Base-by-base conservation (phyloP, 2,797 vertebrate species). In the Rhinella marina region DNA sequence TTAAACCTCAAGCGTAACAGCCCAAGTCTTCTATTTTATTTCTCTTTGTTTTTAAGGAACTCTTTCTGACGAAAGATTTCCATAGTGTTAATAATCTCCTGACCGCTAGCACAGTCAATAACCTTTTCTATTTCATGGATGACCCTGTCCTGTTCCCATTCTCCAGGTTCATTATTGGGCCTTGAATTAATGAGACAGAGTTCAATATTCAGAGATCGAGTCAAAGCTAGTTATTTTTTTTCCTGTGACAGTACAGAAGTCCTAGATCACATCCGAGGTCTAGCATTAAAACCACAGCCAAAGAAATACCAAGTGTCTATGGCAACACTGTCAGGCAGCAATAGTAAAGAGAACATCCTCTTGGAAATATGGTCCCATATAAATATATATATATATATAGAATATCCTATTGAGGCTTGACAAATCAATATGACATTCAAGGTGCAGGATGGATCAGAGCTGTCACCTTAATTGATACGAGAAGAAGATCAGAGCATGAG, bases 181-280 rank as follows among this genome's bases (percentile, higher is more conserved):
- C 11, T 54, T 64, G 56, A 75, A 87, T 87, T 87, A 81, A 87
- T 73, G 41, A 81, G 79, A 72, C 66, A 61, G 66, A 32, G 56
- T 72, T 82, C 79, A 87, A 87, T 68, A 75, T 52, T 80, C 57
- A 73, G 21, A 48, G 66, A 29, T 82, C 52, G 54, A 87, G 54
- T 72, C 77, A 73, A 48, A 41, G 10, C 27, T 86, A 62, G 23
- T 73, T 81, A 56, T 11, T 23, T 62, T 76, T 76, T 29, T 70
- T 9, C 62, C 14, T 7, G 79, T 87, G 86, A 64, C 64, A 72
- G 54, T 61, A 17, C 1, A 29, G 32, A 66, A 56, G 25, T 41
- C 85, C 19, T 56, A 32, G 59, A 78, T 78, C 29, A 61, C 14
- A 41, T 41, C 61, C 16, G 23, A 32, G 17, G 62, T 68, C 48